Evolutionary conservation across 1,140 invertebrate genomes (phyloP), one percentile per base, ranked within the genome.

Genomic region (Kradibia gibbosae): DNA sequence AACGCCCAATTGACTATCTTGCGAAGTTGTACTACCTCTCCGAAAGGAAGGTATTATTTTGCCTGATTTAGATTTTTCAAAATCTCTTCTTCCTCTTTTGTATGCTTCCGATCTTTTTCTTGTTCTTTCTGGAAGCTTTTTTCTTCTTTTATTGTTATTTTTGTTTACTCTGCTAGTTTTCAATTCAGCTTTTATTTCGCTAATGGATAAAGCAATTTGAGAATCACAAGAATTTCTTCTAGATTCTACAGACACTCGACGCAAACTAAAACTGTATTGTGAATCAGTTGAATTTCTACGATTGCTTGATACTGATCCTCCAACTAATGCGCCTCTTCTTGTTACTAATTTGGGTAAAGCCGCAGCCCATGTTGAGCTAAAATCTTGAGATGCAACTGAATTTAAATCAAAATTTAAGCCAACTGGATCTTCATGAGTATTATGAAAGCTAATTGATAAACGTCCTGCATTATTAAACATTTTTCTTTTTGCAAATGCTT

Each of bases 401-500:
- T 96, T 96, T 31, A 96, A 88, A 85, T 97, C 96, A 85, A 98
- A 95, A 86, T 97, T 96, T 71, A 98, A 92, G 10, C 97, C 97
- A 17, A 98, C 94, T 13, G 97, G 97, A 93, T 98, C 97, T 72
- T 96, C 96, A 84, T 97, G 95, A 10, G 95, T 95, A 85, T 96
- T 96, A 71, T 95, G 94, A 80, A 97, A 94, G 85, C 95, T 97
- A 84, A 98, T 95, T 53, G 97, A 98, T 28, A 98, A 91, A n/a
- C 95, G 91, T 0, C 96, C 96, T 75, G 94, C 94, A 86, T 95
- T 94, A 79, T 96, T 95, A 78, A 98, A 94, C 80, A 96, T 95
- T 86, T 96, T 95, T n/a, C 96, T 92, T 82, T 97, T 96, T 0
- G 95, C 95, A 93, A 96, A 98, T 1, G 96, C 96, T 88, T 97